phyloP scores from a whole-genome alignment of 1,140 invertebrate species.

The Polypedilum pembai region DNA sequence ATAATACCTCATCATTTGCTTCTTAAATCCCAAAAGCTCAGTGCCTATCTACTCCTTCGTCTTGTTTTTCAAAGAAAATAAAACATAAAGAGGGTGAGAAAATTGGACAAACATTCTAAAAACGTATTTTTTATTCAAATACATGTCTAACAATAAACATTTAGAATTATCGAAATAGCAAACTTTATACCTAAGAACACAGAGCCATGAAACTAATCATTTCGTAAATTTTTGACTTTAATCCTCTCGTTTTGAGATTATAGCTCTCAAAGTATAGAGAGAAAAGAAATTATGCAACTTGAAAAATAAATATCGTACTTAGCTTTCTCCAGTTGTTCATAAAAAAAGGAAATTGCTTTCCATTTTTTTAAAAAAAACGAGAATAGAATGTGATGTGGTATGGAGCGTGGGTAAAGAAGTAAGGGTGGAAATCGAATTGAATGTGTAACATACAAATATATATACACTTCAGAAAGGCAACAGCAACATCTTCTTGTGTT shows the following conservation, averaged over 20 bases:
- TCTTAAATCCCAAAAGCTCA: constrained; percentile 8
- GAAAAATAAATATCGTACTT: no score
- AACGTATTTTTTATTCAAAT: constrained; percentile 14
- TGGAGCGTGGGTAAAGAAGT: no score
- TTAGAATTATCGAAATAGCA: background rate
- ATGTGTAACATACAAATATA: background rate
- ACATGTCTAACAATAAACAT: constrained; percentile 7
- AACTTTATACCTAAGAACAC: background rate
- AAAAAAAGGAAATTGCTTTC: no score
- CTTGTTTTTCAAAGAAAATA: no score
- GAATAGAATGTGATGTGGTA: no score
- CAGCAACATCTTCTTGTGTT: background rate
- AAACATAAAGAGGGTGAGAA: background rate
- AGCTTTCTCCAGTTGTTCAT: no score
- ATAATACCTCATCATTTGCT: constrained; percentile 22
- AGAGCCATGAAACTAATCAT: background rate
- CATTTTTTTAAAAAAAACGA: no score
- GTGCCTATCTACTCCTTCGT: background rate
- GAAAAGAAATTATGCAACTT: no score
- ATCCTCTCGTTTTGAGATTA: background rate
- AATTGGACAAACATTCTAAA: background rate
- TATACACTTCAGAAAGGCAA: background rate
- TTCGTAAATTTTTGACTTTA: background rate
- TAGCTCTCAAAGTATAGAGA: background rate
- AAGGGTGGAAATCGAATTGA: constrained; percentile 12